Evolutionary conservation across 2,113 vertebrate genomes (phyloP).

Genomic region (Hyla sarda): DNA sequence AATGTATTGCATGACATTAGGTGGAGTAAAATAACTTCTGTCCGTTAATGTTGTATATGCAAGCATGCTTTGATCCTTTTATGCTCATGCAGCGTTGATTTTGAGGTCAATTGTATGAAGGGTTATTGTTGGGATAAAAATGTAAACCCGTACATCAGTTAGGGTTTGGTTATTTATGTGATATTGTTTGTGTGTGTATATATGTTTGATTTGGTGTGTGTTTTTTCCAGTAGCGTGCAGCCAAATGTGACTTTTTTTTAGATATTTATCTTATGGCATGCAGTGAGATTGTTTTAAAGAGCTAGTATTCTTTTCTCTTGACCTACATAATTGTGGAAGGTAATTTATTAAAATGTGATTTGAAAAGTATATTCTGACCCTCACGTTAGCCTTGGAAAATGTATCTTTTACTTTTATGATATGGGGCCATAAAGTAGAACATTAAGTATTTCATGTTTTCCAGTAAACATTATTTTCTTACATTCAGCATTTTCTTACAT

Average conservation of each 20-base stretch:
- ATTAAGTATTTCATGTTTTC: not conserved
- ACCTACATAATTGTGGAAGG: not conserved
- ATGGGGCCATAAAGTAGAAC: not conserved
- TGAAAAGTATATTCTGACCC: not conserved
- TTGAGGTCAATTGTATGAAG: conserved; percentile 11
- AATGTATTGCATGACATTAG: conserved; percentile 37
- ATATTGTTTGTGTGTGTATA: conserved; percentile 4
- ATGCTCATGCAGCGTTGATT: not conserved
- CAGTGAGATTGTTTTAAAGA: not conserved
- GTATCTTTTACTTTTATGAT: not conserved
- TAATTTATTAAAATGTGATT: not conserved
- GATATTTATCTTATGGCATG: not conserved
- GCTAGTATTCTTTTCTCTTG: not conserved
- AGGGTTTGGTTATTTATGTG: conserved; percentile 16
- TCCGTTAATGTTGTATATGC: not conserved
- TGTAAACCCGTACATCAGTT: not conserved
- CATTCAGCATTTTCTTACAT: no score
- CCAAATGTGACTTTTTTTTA: not conserved
- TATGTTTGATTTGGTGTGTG: conserved; percentile 20
- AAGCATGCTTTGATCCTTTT: not conserved
- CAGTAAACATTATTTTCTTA: not conserved
- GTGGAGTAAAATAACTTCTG: not conserved
- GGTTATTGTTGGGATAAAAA: not conserved
- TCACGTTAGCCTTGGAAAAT: not conserved
- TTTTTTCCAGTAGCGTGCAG: not conserved